Evolutionary conservation across 2,113 vertebrate species (phyloP), one percentile per base, ranked within the genome.

Genomic region (Helogale parvula): DNA sequence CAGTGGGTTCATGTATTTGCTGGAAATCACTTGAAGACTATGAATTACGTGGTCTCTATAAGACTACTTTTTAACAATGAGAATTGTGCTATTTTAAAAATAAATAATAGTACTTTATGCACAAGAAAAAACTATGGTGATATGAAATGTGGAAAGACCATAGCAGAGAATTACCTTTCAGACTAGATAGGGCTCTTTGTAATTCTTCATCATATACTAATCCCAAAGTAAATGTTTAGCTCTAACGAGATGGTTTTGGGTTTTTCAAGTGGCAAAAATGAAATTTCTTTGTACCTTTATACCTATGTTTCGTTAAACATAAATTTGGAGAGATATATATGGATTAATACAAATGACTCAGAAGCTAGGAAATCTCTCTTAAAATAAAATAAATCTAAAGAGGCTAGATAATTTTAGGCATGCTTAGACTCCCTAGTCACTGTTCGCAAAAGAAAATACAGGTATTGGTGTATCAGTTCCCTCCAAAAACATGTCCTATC

Each of bases 1-100:
- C 93, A 97, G 96, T 95, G 96, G 71, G 92, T 96, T 97, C 98
- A 95, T 97, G 68, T 97, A 92, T 98, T 98, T 97, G 74, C 96
- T 96, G 87, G 96, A 97, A 96, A 90, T 98, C 69, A 94, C 86
- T 52, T 79, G 97, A 93, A 52, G 95, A 50, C 84, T 95, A 95
- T 97, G 98, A 98, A 98, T 98, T 93, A 95, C 25, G 90, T 81
- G 31, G 45, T 35, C 95, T 96, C 29, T 77, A 2, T 33, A 98
- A 38, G 38, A 50, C 79, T 88, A 66, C 92, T 98, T 80, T 80
- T 96, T 94, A 47, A n/a, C 35, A 97, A 14, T 45, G 93, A 98
- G 54, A 95, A 94, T 93, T 98, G 66, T 89, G 74, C 74, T 38
- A 76, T 76, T 92, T 83, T n/a, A 80, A 33, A 74, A 86, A 96